Percentiles rank a stretch among this genome's conserved stretches.
phyloP scores from a whole-genome alignment of 2,113 vertebrate species.

The Tachuris rubrigastra region DNA sequence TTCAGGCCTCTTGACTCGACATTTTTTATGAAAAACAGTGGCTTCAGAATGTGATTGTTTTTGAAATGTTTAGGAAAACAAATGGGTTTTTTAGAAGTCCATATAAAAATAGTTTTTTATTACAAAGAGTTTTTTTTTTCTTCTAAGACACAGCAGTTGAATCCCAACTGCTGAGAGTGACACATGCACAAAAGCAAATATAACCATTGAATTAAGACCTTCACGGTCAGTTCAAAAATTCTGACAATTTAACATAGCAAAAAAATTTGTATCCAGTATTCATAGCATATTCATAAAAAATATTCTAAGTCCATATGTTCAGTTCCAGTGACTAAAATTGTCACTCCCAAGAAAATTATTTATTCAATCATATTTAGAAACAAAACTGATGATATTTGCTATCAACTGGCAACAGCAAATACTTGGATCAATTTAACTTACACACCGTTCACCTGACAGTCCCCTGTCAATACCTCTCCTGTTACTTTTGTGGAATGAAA shows the following conservation, averaged over 20 bases:
- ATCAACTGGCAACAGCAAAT: neutral
- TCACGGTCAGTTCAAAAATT: neutral
- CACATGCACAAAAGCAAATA: neutral
- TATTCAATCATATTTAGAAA: neutral
- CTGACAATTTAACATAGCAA: neutral
- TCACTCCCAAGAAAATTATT: neutral
- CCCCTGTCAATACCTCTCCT: neutral
- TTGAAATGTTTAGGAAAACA: conserved; percentile 1
- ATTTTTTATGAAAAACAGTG: neutral
- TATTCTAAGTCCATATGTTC: neutral
- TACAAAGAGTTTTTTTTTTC: neutral
- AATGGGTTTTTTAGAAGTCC: neutral
- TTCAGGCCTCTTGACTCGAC: neutral
- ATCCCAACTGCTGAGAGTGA: neutral
- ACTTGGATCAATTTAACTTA: neutral
- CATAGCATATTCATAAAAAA: neutral
- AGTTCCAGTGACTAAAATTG: neutral
- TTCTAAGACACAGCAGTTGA: neutral
- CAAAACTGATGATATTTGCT: neutral
- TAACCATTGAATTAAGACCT: neutral
- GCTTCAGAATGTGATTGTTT: neutral
- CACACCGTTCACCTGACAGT: neutral
- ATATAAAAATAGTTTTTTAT: neutral
- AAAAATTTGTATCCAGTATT: neutral
- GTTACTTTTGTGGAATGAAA: neutral